A percentile compares a stretch with the other conserved stretches of the same genome.
phyloP scores from a whole-genome alignment of 1,140 invertebrate species.

The Diorhabda elongata region DNA sequence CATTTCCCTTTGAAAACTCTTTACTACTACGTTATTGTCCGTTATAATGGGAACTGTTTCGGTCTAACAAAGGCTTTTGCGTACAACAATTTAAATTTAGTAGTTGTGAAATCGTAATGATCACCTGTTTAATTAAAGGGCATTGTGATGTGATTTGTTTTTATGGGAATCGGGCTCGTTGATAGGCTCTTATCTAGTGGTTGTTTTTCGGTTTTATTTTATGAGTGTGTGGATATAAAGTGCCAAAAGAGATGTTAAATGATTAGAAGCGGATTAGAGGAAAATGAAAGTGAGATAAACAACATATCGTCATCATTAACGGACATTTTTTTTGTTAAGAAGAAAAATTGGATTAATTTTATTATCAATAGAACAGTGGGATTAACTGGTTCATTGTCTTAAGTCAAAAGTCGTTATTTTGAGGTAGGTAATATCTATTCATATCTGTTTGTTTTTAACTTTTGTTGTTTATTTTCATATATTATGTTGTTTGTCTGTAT shows the following conservation, averaged over 20 bases:
- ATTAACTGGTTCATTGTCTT: no score
- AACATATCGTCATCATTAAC: no score
- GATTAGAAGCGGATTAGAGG: background rate
- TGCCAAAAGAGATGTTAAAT: background rate
- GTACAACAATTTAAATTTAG: constrained; percentile 47
- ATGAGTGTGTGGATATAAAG: background rate
- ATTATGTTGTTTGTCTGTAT: no score
- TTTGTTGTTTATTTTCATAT: no score
- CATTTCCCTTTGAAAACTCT: no score
- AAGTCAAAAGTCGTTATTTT: no score
- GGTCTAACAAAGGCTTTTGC: background rate
- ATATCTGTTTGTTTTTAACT: no score
- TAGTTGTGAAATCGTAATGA: constrained; percentile 41
- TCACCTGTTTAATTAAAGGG: constrained; percentile 37
- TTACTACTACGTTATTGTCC: background rate
- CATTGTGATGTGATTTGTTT: constrained; percentile 32
- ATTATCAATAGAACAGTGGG: no score
- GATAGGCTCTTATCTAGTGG: constrained; percentile 25
- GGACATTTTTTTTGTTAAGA: no score
- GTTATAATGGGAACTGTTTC: background rate
- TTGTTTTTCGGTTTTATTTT: constrained; percentile 7
- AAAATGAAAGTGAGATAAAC: no score
- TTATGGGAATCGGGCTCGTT: constrained; percentile 20
- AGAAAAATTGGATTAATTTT: no score
- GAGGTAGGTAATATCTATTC: no score